Base-by-base conservation (phyloP, 2,888 invertebrate genomes). In the Aquatica leii region DNA sequence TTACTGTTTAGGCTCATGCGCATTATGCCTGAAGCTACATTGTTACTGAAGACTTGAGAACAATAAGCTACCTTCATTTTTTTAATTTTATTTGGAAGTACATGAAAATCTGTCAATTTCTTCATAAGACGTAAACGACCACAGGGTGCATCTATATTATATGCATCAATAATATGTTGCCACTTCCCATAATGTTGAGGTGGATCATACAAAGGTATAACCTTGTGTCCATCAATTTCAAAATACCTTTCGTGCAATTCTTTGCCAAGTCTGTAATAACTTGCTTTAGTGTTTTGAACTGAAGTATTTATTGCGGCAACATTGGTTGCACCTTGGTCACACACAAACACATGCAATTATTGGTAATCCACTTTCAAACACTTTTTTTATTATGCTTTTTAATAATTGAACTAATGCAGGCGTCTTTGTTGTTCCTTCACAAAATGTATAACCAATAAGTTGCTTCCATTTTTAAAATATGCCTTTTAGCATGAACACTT, bases 171-270 rank as follows among this genome's bases (percentile, higher is more conserved):
- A 6, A 48, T 20, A 20, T 48, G 11, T 11, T 17, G 4, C 48
- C 48, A 48, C 17, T 43, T 43, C n/a, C n/a, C n/a, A n/a, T n/a
- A n/a, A n/a, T n/a, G n/a, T 17, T 51, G 51, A 15, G 35, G 51
- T 3, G 34, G 8, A 12, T 51, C 51, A 35, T 17, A 51, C 35
- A 51, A 9, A 4, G 51, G 35, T 1, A 51, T 9, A 17, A 34
- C n/a, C 1, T 3, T 1, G 2, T 15, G 1, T 12, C 9, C 51
- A 43, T 43, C 12, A 15, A 43, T 17, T 8, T 51, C 15, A 34
- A 51, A 34, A 17, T 14, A 1, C 15, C 14, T 35, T 5, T 34
- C 14, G 8, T 8, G 5, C n/a, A 21, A 5, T 5, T 49, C 5
- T 9, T 12, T 8, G 1, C 14, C 31, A n/a, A n/a, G n/a, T n/a